phyloP scores from a whole-genome alignment of 2,797 vertebrate species.

The Diglossa cyanea region DNA sequence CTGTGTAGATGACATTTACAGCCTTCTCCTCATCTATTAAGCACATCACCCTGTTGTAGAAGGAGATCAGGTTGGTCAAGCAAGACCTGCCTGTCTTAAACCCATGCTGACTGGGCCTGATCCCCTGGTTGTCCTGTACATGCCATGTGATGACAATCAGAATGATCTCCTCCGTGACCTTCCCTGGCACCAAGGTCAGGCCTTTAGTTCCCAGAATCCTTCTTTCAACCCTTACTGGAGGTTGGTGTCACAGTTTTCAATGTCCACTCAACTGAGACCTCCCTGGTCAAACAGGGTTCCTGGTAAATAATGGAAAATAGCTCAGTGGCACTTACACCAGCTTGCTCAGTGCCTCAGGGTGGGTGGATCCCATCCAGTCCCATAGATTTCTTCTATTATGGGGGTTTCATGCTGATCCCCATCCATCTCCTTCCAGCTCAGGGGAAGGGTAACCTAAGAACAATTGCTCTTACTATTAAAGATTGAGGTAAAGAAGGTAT shows the following conservation, averaged over 20 bases:
- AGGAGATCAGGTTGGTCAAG: not conserved
- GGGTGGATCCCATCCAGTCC: not conserved
- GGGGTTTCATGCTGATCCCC: not conserved
- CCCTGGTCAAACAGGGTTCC: not conserved
- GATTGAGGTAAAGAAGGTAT: not conserved
- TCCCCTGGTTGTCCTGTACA: not conserved
- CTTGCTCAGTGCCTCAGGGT: not conserved
- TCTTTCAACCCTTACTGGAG: not conserved
- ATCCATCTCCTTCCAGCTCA: not conserved
- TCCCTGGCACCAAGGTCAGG: not conserved
- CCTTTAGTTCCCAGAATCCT: not conserved
- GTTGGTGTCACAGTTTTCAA: not conserved
- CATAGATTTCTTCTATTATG: not conserved
- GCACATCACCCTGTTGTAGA: not conserved
- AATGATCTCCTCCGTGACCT: not conserved
- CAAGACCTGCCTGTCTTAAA: not conserved
- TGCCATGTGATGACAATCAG: not conserved
- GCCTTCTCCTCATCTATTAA: not conserved
- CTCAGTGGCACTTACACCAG: not conserved
- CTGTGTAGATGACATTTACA: not conserved
- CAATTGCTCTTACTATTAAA: not conserved
- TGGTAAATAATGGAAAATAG: not conserved
- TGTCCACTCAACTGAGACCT: not conserved
- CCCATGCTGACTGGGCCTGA: not conserved
- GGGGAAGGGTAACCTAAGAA: not conserved